phyloP scores from a whole-genome alignment of 2,888 invertebrate species.

The Tillus elongatus region DNA sequence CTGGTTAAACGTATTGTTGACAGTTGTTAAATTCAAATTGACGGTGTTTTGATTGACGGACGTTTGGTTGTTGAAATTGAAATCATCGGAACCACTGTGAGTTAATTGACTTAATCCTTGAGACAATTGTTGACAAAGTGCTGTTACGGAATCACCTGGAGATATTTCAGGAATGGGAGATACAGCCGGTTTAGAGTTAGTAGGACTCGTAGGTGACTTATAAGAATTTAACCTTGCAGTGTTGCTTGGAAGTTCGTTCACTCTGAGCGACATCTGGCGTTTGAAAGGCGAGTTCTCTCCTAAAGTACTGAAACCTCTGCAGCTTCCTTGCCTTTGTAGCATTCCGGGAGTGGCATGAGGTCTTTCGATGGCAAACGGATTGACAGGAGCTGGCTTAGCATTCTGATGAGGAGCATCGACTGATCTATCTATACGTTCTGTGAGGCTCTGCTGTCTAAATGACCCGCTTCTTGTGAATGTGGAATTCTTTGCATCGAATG shows the following conservation, averaged over 20 bases:
- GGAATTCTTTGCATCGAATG: slow-evolving; percentile 79
- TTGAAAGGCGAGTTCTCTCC: slow-evolving; percentile 85
- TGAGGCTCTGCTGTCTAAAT: slow-evolving; percentile 76
- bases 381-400: slow-evolving; percentile 53
- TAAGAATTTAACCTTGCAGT: slow-evolving; percentile 63
- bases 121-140: slow-evolving; percentile 69
- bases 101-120: slow-evolving; percentile 58
- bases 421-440: slow-evolving; percentile 58
- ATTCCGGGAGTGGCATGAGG: slow-evolving; percentile 93
- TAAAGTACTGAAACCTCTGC: slow-evolving; percentile 77
- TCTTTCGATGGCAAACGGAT: slow-evolving; percentile 89
- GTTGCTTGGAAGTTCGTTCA: slow-evolving; percentile 92
- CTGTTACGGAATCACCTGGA: slow-evolving; percentile 57
- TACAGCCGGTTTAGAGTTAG: slow-evolving; percentile 45
- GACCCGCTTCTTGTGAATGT: slow-evolving; percentile 88
- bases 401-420: slow-evolving; percentile 32
- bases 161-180: slow-evolving; percentile 72
- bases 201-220: slow-evolving; percentile 30
- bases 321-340: slow-evolving; percentile 91
- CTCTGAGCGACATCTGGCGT: slow-evolving; percentile 87
- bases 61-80: slow-evolving; percentile 49
- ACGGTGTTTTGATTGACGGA: slow-evolving; percentile 49
- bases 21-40: slow-evolving; percentile 35
- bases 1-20: slow-evolving; percentile 34
- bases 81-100: slow-evolving; percentile 49